Evolutionary conservation across 2,797 vertebrate species (phyloP).

Genomic region (Sebastes diaconus): DNA sequence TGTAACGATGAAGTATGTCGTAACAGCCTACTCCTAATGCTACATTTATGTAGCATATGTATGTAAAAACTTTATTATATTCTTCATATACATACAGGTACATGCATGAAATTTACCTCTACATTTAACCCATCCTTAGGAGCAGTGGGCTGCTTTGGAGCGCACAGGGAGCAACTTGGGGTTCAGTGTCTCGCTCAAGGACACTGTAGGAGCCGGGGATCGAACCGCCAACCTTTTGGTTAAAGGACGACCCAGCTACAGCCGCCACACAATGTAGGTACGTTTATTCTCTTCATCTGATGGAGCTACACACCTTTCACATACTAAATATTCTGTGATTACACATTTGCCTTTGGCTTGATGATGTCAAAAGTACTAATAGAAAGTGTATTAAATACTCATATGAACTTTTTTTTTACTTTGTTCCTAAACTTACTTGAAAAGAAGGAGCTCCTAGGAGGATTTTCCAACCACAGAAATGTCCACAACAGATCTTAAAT

Average conservation of each 20-base stretch:
- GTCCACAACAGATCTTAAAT: background rate
- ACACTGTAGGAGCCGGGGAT: too few relatives aligned
- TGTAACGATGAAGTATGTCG: background rate
- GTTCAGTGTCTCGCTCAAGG: too few relatives aligned
- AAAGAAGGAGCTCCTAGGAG: background rate
- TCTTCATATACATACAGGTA: too few relatives aligned
- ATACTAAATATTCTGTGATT: background rate
- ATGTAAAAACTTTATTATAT: too few relatives aligned
- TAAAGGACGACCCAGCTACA: too few relatives aligned
- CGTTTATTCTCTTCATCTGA: background rate
- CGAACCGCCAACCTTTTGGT: too few relatives aligned
- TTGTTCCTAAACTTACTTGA: background rate
- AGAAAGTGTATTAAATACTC: background rate
- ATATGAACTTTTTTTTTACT: background rate
- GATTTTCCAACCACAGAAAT: constrained; percentile 6
- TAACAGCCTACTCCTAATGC: background rate
- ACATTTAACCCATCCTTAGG: too few relatives aligned
- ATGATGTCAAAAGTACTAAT: background rate
- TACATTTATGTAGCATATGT: background rate
- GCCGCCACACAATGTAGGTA: too few relatives aligned
- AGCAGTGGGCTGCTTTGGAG: too few relatives aligned
- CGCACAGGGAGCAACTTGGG: fast-evolving
- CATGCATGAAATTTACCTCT: too few relatives aligned
- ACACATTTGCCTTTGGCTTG: background rate
- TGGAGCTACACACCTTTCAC: background rate